Percentiles rank a stretch among this genome's conserved stretches.
These are phyloP conservation scores for Plusia festucae DNA, from an alignment of 2,888 invertebrate species.

Conservation along the genomic window DNA sequence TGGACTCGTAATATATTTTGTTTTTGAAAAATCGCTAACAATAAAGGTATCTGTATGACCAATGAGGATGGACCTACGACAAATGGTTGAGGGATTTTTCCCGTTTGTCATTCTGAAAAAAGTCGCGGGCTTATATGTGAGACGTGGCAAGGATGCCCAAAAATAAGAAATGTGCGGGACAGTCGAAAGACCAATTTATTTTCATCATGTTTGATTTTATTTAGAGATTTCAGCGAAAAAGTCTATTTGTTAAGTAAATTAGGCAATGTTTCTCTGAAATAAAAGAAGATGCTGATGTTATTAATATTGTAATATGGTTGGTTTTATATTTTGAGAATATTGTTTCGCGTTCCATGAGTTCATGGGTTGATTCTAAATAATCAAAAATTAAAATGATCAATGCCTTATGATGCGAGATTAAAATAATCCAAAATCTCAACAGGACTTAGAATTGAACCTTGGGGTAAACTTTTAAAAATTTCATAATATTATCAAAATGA, in stretches of 20 bases:
- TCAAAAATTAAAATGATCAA: no score
- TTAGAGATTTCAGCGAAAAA: conserved; percentile 36
- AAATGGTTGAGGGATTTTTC: conserved; percentile 72
- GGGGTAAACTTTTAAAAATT: not conserved
- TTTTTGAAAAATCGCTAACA: conserved; percentile 80
- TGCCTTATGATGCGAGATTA: no score
- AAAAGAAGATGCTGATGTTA: not conserved
- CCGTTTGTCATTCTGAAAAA: conserved; percentile 77
- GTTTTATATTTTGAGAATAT: not conserved
- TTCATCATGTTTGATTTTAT: conserved; percentile 35
- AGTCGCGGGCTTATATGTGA: conserved; percentile 55
- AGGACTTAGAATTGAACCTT: not conserved
- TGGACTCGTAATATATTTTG: conserved; percentile 75
- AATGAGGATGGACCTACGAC: conserved; percentile 65
- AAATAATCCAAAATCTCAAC: no score
- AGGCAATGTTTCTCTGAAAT: not conserved
- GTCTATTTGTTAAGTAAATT: conserved; percentile 17
- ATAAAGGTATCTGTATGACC: conserved; percentile 74
- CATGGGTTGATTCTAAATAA: no score
- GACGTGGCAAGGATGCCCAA: conserved; percentile 48
- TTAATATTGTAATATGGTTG: not conserved
- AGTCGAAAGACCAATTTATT: conserved; percentile 38
- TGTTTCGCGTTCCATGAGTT: no score
- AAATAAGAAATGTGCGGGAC: conserved; percentile 36
- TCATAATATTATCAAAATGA: not conserved